These are phyloP conservation scores for Saccopteryx leptura DNA, from an alignment of 2,113 vertebrate species.

Conservation along the genomic window DNA sequence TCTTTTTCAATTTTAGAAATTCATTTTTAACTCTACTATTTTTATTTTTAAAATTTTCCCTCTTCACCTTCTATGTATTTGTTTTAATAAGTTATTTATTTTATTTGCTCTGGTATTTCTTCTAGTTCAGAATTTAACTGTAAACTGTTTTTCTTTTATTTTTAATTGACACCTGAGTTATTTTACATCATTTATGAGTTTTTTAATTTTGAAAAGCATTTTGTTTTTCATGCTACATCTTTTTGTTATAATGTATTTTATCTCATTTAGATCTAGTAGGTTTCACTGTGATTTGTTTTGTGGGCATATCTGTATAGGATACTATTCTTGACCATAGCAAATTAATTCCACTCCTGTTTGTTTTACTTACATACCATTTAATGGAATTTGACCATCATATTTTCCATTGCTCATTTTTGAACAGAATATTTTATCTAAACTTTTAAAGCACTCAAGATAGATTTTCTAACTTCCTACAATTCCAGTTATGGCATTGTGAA, in stretches of 20 bases:
- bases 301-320: not conserved
- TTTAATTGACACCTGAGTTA: not conserved
- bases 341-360: not conserved
- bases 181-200: not conserved
- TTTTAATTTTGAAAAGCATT: not conserved
- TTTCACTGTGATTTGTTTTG: not conserved
- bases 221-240: not conserved
- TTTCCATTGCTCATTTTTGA: not conserved
- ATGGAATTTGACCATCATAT: not conserved
- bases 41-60: not conserved
- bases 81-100: not conserved
- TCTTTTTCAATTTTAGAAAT: not conserved
- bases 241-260: not conserved
- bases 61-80: not conserved
- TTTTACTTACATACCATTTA: not conserved
- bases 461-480: not conserved
- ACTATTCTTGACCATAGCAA: not conserved
- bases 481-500: not conserved
- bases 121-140: not conserved
- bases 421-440: not conserved
- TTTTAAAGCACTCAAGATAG: not conserved
- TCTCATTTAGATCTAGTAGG: not conserved
- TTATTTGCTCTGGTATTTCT: not conserved
- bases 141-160: not conserved
- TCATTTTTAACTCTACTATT: not conserved